A percentile compares a stretch with the other conserved stretches of the same genome.
phyloP scores from a whole-genome alignment of 2,113 vertebrate genomes.

The Clupea harengus region DNA sequence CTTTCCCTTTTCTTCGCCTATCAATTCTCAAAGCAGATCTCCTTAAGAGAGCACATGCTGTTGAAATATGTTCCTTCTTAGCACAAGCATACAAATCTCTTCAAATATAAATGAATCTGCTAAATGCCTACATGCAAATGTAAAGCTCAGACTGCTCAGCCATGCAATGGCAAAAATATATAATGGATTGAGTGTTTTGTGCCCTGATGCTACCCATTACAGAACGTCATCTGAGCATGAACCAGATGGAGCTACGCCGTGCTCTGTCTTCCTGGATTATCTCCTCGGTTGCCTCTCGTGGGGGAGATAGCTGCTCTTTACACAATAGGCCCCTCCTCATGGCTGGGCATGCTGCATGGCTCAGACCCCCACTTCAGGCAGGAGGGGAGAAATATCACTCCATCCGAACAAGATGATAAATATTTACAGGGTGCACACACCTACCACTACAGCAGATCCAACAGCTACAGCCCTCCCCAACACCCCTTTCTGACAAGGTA shows the following conservation, averaged over 20 bases:
- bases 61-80: not conserved
- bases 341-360: conserved; percentile 12
- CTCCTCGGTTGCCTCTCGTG: not conserved
- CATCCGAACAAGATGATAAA: conserved; percentile 36
- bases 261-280: conserved; percentile 15
- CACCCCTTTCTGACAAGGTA: conserved; percentile 54
- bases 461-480: conserved; percentile 30
- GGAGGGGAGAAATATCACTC: conserved; percentile 29
- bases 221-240: not conserved
- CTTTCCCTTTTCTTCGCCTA: not conserved
- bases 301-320: conserved; percentile 5
- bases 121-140: not conserved
- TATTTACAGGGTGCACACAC: conserved; percentile 28
- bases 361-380: conserved; percentile 12
- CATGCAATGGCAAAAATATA: not conserved
- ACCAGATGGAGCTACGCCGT: conserved; percentile 3
- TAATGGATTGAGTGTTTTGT: not conserved
- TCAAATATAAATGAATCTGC: not conserved
- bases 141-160: not conserved
- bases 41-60: not conserved
- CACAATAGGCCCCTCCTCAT: not conserved
- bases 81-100: not conserved
- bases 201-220: not conserved
- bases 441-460: not conserved
- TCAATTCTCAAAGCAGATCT: not conserved